Percentiles rank a stretch among this genome's conserved stretches.
Evolutionary conservation across 2,888 invertebrate species (phyloP).

Genomic region (Galerucella nymphaeae): DNA sequence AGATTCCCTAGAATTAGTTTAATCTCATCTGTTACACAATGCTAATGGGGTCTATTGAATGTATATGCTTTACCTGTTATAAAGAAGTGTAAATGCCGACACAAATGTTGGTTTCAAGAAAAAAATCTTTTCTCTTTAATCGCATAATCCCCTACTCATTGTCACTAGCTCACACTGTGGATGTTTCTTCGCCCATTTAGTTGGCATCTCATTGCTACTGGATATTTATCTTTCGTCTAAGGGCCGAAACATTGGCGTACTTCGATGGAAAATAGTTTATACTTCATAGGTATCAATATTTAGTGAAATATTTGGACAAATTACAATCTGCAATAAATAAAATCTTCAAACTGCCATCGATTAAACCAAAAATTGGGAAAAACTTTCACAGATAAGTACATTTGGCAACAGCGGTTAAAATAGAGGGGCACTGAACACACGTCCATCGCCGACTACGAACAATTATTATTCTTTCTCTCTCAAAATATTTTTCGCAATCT

Average conservation of each 20-base stretch:
- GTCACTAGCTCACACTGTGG: slow-evolving; percentile 29
- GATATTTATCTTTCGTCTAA: slow-evolving; percentile 7
- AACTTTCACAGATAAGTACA: too few relatives aligned
- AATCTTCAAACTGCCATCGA: too few relatives aligned
- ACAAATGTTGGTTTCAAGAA: slow-evolving; percentile 46
- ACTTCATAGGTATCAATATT: too few relatives aligned
- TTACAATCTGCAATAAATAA: too few relatives aligned
- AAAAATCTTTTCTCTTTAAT: slow-evolving; percentile 44
- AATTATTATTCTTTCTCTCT: too few relatives aligned
- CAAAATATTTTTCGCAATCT: too few relatives aligned
- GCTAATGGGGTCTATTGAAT: slow-evolving; percentile 41
- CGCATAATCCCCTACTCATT: slow-evolving; percentile 42
- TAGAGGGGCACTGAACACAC: too few relatives aligned
- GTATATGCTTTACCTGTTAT: slow-evolving; percentile 35
- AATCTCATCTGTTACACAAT: slow-evolving; percentile 48
- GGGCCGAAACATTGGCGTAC: neutral
- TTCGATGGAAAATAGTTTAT: neutral
- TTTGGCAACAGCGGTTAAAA: too few relatives aligned
- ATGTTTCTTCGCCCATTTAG: slow-evolving; percentile 28
- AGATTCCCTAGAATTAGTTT: slow-evolving; percentile 34
- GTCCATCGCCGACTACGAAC: too few relatives aligned
- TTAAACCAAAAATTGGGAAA: too few relatives aligned
- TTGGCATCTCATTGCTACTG: slow-evolving; percentile 24
- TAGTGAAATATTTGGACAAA: too few relatives aligned
- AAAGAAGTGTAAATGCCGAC: slow-evolving; percentile 51